Percentiles rank a stretch among this genome's conserved stretches.
These are phyloP conservation scores for Sinocyclocheilus maitianheensis DNA, from an alignment of 2,113 vertebrate species.

Conservation along the genomic window DNA sequence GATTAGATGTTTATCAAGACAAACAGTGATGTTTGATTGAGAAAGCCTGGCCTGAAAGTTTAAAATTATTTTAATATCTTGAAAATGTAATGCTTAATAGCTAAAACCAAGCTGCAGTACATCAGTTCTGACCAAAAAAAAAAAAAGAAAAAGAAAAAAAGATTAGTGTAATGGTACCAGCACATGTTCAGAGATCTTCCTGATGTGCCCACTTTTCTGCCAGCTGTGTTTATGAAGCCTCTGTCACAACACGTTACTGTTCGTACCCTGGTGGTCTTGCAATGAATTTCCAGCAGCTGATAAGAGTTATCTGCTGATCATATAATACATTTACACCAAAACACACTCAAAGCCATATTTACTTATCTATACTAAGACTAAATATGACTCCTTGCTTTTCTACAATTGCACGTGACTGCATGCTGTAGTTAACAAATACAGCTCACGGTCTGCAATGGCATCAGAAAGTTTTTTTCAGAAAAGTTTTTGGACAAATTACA, in stretches of 20 bases:
- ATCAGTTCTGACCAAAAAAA: too few species aligned
- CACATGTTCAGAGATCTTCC: background rate
- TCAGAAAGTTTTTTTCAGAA: too few species aligned
- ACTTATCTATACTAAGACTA: slow-evolving; percentile 32
- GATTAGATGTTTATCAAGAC: too few species aligned
- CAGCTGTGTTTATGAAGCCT: slow-evolving; percentile 55
- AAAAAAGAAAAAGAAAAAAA: background rate
- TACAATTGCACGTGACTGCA: slow-evolving; percentile 36
- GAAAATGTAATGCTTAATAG: too few species aligned
- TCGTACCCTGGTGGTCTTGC: slow-evolving; percentile 77
- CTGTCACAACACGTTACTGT: slow-evolving; percentile 65
- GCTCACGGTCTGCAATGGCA: too few species aligned
- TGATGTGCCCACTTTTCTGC: slow-evolving; percentile 16
- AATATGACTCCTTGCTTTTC: slow-evolving; percentile 45
- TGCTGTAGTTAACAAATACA: slow-evolving; percentile 9
- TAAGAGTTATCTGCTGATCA: slow-evolving; percentile 71
- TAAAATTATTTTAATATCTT: too few species aligned
- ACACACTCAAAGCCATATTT: slow-evolving; percentile 44
- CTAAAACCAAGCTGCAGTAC: too few species aligned
- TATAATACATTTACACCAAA: slow-evolving; percentile 64
- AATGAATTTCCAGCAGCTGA: slow-evolving; percentile 70
- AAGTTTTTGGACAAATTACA: too few species aligned
- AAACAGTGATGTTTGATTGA: too few species aligned
- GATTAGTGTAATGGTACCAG: slow-evolving; percentile 5
- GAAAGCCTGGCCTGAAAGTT: too few species aligned